Evolutionary conservation across 2,113 vertebrate genomes (phyloP).

Genomic region (Cyanoderma ruficeps): DNA sequence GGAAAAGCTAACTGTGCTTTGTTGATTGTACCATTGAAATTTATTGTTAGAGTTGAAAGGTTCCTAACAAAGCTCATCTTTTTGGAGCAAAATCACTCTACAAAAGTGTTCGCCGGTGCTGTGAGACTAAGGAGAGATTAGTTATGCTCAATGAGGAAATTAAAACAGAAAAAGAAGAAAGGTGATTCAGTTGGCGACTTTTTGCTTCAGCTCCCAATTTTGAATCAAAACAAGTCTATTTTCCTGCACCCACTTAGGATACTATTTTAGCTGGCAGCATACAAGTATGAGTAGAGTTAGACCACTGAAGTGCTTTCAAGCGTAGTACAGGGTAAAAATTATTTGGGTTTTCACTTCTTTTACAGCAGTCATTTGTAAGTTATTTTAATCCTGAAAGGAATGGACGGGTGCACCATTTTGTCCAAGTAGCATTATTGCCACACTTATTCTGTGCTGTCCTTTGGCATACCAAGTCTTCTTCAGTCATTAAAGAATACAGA

Average conservation of each 20-base stretch:
- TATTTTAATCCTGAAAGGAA: background rate
- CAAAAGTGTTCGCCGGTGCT: background rate
- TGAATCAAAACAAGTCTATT: background rate
- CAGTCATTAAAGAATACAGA: background rate
- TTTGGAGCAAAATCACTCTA: background rate
- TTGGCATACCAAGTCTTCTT: background rate
- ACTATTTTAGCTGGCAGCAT: background rate
- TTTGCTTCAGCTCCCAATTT: constrained; percentile 2
- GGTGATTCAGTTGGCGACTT: background rate
- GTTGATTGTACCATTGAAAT: constrained; percentile 25
- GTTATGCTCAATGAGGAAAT: constrained; percentile 1
- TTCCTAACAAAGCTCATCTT: constrained; percentile 34
- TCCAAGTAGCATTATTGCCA: background rate
- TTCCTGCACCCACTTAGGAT: background rate
- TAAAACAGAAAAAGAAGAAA: background rate
- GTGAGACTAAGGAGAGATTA: background rate
- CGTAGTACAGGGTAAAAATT: background rate
- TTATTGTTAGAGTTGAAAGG: constrained; percentile 39
- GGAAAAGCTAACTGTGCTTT: constrained; percentile 24
- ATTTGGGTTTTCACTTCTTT: background rate
- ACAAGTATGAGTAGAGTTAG: background rate
- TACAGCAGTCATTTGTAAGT: background rate
- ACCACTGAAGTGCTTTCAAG: background rate
- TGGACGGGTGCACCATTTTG: background rate
- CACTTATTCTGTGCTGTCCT: background rate